These are phyloP conservation scores for Bolborhynchus lineola DNA, from an alignment of 2,113 vertebrate species.

Conservation along the genomic window DNA sequence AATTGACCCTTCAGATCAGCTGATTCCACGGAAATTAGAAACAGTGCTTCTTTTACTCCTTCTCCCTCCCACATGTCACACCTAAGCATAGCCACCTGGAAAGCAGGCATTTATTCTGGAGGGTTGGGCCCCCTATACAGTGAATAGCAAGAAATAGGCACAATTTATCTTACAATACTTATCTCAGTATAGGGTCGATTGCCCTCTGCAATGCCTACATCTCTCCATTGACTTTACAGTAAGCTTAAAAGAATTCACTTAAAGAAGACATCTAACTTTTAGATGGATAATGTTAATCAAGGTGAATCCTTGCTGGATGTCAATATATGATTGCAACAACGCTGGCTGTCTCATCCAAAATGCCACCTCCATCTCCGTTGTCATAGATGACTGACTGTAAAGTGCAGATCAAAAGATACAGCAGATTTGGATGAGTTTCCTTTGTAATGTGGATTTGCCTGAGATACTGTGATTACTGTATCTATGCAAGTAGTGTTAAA, in stretches of 20 bases:
- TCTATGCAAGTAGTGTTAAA: neutral
- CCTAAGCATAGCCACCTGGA: neutral
- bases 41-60: neutral
- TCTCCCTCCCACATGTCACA: neutral
- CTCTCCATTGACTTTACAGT: neutral
- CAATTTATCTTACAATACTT: constrained; percentile 8
- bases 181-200: neutral
- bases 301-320: neutral
- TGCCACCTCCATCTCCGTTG: neutral
- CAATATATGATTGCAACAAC: neutral
- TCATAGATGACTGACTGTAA: neutral
- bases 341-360: neutral
- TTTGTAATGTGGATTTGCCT: neutral
- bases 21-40: constrained; percentile 35
- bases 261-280: constrained; percentile 9
- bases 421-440: neutral
- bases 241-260: neutral
- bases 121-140: neutral
- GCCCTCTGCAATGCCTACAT: neutral
- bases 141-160: neutral
- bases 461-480: neutral
- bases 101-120: neutral
- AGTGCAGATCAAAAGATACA: constrained; percentile 1
- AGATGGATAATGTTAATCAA: neutral
- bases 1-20: constrained; percentile 25